Evolutionary conservation across 2,888 invertebrate genomes (phyloP).

Genomic region (Aromia moschata): DNA sequence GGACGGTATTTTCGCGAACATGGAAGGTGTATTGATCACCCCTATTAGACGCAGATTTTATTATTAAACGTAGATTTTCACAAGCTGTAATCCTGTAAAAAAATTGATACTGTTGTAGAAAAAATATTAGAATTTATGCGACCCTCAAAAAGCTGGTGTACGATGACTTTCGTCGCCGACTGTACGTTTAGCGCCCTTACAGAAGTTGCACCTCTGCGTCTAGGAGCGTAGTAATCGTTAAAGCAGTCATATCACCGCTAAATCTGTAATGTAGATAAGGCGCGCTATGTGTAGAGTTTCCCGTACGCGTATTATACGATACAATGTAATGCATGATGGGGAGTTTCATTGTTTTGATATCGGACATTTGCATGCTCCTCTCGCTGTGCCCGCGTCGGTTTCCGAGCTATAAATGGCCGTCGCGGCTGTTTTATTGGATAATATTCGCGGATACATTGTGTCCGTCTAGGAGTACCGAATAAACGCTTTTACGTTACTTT

Average conservation of each 20-base stretch:
- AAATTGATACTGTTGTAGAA: too few relatives aligned
- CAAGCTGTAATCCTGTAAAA: too few relatives aligned
- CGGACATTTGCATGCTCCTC: conserved; percentile 34
- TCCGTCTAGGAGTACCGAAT: not conserved
- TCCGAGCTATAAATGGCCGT: conserved; percentile 32
- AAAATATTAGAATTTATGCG: too few relatives aligned
- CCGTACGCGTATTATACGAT: not conserved
- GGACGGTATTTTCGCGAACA: too few relatives aligned
- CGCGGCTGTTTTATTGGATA: conserved; percentile 34
- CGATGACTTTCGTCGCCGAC: too few relatives aligned
- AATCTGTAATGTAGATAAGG: conserved; percentile 10
- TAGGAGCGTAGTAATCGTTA: not conserved
- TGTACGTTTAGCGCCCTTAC: not conserved
- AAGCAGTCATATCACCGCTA: not conserved
- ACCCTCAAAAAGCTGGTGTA: too few relatives aligned
- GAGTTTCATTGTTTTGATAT: conserved; percentile 30
- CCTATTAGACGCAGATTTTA: too few relatives aligned
- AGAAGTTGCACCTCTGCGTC: not conserved
- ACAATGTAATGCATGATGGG: conserved; percentile 31
- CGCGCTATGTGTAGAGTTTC: not conserved
- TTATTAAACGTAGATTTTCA: too few relatives aligned
- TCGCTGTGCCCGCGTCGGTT: conserved; percentile 34
- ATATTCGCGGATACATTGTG: conserved; percentile 19
- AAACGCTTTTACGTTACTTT: too few relatives aligned
- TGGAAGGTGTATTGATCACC: too few relatives aligned